Evolutionary conservation across 1,140 invertebrate genomes (phyloP).

Genomic region (Bombus affinis): DNA sequence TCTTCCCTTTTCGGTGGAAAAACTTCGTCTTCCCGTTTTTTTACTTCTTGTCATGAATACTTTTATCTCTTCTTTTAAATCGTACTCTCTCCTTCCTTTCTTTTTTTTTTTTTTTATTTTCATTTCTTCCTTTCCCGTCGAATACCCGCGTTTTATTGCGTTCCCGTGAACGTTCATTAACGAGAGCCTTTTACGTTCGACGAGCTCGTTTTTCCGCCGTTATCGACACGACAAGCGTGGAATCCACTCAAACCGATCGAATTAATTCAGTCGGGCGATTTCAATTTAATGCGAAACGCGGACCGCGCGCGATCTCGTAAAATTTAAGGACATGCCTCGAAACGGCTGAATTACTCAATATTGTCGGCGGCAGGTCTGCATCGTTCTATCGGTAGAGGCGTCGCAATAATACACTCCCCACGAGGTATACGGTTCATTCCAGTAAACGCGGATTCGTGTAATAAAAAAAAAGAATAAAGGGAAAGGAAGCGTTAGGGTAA

Average conservation of each 20-base stretch:
- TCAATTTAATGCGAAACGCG: slow-evolving; percentile 40
- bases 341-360: slow-evolving; percentile 63
- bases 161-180: slow-evolving; percentile 8
- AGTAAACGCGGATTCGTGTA: slow-evolving; percentile 62
- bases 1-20: neutral
- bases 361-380: slow-evolving; percentile 1
- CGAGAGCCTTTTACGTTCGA: slow-evolving; percentile 24
- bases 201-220: slow-evolving; percentile 35
- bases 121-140: neutral
- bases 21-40: neutral
- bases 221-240: slow-evolving; percentile 12
- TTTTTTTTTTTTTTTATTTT: neutral
- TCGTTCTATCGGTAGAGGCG: slow-evolving; percentile 37
- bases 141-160: slow-evolving; percentile 12
- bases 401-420: slow-evolving; percentile 45
- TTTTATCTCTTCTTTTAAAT: neutral
- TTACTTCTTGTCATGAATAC: neutral
- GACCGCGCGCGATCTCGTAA: slow-evolving; percentile 23
- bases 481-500: neutral
- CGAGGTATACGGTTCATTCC: neutral
- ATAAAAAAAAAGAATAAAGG: slow-evolving; percentile 47
- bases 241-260: slow-evolving; percentile 25
- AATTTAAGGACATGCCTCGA: slow-evolving; percentile 59
- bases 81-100: neutral
- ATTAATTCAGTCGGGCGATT: slow-evolving; percentile 42